Evolutionary conservation across 1,140 invertebrate genomes (phyloP).

Genomic region (Theocolax elegans): DNA sequence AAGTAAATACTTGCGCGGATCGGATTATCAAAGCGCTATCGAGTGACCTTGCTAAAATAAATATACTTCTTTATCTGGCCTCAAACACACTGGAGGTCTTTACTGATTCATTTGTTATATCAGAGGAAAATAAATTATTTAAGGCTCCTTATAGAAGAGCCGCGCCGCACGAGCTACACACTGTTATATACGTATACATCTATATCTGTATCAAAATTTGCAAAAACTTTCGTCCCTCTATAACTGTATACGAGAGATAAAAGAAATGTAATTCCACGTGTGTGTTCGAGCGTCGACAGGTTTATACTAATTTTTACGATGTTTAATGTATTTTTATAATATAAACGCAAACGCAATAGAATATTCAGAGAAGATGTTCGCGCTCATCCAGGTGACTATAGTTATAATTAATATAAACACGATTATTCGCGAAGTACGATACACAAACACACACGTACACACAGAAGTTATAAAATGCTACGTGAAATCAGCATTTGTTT

Average conservation of each 20-base stretch:
- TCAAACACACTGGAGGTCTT: conserved; percentile 36
- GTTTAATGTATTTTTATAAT: too few species aligned
- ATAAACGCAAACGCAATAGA: conserved; percentile 5
- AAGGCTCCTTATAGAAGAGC: conserved; percentile 22
- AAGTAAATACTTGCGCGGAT: conserved; percentile 38
- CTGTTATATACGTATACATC: too few species aligned
- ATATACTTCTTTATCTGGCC: conserved; percentile 41
- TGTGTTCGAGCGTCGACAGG: conserved; percentile 18
- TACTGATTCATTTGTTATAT: conserved; percentile 41
- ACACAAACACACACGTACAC: not conserved
- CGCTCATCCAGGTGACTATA: too few species aligned
- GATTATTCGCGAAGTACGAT: not conserved
- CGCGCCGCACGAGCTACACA: conserved; percentile 16
- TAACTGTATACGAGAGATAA: conserved; percentile 25
- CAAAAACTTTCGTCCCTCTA: conserved; percentile 36
- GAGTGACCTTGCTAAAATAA: conserved; percentile 42
- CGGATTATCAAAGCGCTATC: conserved; percentile 41
- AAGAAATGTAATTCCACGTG: conserved; percentile 28
- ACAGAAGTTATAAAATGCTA: not conserved
- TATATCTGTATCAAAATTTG: too few species aligned
- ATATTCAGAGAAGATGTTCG: conserved; percentile 5
- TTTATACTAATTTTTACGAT: conserved; percentile 36
- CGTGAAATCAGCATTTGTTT: conserved; percentile 37
- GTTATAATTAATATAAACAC: too few species aligned
- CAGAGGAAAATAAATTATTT: conserved; percentile 39